Base-by-base conservation (phyloP, 2,888 invertebrate species). In the Folsomia manolachei region DNA sequence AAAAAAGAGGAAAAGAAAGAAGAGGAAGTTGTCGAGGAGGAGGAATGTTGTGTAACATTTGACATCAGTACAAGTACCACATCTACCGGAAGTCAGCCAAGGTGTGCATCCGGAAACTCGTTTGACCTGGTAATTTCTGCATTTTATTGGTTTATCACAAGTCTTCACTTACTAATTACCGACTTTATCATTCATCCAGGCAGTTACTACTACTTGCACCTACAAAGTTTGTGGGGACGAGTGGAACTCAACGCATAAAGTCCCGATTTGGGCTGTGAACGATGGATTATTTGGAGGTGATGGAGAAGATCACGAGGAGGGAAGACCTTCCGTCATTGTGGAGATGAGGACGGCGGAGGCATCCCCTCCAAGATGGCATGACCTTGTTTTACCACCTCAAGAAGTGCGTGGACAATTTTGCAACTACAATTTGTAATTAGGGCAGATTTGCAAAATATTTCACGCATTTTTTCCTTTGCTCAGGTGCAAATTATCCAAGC, bases 201-300 rank as follows among this genome's bases (percentile, higher is more conserved):
- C 81, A 27, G 80, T 80, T n/a, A 72, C 81, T 24, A 78, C 75
- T 25, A 76, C 78, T 24, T 81, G 82, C 65, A 62, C 76, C 2
- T 76, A 76, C 65, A 80, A 81, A 71, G 78, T 82, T 4, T 82
- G 82, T 72, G 79, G 79, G 7, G 80, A 81, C 70, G 80, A 81
- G 71, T 82, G 81, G 81, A 82, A 82, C 63, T 63, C 72, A 11
- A 82, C 82, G 1, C 81, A 81, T 53, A 75, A 78, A 60, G 71
- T 81, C 19, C 79, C 81, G 25, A 75, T 81, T 24, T 81, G 80
- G 78, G 81, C 78, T 24, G 70, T 80, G 14, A 79, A 79, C 63
- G 80, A 80, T 70, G 80, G 80, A 4, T 74, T 80, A 9, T 78
- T 75, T 56, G 80, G 80, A 9, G 79, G 75, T 4, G 69, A 51